Evolutionary conservation across 2,797 vertebrate genomes (phyloP).

Genomic region (Novumbra hubbsi): DNA sequence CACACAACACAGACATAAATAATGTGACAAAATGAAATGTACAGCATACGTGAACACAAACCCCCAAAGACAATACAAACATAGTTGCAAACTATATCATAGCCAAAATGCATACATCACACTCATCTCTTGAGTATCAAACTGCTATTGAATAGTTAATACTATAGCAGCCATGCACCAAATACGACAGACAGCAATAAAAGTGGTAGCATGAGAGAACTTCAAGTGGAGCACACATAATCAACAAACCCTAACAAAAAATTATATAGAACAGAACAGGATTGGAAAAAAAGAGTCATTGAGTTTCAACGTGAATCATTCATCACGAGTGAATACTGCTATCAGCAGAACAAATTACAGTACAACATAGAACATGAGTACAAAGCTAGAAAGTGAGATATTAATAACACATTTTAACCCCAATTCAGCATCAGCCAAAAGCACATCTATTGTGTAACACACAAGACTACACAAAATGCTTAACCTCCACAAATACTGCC

Average conservation of each 20-base stretch:
- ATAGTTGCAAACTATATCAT: too few species aligned
- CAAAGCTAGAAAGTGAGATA: neutral
- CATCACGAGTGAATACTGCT: neutral
- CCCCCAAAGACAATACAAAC: too few species aligned
- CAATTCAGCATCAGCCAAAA: neutral
- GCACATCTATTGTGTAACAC: neutral
- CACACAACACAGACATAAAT: too few species aligned
- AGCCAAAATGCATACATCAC: too few species aligned
- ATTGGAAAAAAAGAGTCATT: neutral
- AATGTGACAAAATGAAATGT: too few species aligned
- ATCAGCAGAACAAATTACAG: neutral
- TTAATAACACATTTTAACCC: neutral
- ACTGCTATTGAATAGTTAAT: too few species aligned
- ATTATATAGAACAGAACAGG: neutral
- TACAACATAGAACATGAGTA: neutral
- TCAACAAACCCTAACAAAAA: neutral
- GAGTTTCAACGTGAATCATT: neutral
- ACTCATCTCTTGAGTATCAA: too few species aligned
- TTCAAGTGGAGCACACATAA: neutral
- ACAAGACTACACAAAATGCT: neutral
- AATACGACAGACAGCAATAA: too few species aligned
- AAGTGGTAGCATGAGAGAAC: too few species aligned
- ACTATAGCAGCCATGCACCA: too few species aligned
- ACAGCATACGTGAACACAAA: too few species aligned
- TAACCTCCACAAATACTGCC: neutral